Evolutionary conservation across 1,140 invertebrate species (phyloP).

Genomic region (Drosophila ficusphila): DNA sequence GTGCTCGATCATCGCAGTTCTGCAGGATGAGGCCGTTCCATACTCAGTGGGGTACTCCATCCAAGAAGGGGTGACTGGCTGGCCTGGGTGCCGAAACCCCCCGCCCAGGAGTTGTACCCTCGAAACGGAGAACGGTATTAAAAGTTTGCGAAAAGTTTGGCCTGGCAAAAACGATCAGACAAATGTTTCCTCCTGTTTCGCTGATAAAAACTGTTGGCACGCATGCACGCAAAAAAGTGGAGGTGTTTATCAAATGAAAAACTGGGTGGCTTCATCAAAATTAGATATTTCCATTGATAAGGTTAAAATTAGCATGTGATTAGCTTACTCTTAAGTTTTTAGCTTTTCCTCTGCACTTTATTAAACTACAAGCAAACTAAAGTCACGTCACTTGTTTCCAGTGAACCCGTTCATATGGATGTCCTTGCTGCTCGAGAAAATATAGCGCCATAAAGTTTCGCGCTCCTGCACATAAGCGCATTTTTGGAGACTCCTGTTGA

Average conservation of each 20-base stretch:
- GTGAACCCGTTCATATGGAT: conserved; percentile 6
- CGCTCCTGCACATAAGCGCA: conserved; percentile 61
- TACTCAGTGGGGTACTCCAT: neutral
- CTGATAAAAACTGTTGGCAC: conserved; percentile 58
- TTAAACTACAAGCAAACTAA: neutral
- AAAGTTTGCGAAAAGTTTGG: conserved; percentile 42
- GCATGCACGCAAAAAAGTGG: neutral
- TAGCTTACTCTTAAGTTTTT: no score
- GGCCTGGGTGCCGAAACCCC: neutral
- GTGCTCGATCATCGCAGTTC: conserved; percentile 16
- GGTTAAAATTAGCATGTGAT: neutral
- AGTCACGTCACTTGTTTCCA: neutral
- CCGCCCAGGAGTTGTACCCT: neutral
- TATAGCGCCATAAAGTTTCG: conserved; percentile 74
- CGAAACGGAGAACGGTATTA: conserved; percentile 10
- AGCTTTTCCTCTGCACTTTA: no score
- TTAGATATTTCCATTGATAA: neutral
- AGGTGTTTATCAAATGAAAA: no score
- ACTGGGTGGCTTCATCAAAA: no score
- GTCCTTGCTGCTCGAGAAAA: conserved; percentile 55
- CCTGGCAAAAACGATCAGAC: conserved; percentile 46
- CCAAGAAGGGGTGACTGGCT: neutral
- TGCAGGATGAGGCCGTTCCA: neutral
- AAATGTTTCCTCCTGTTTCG: conserved; percentile 64
- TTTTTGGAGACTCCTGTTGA: conserved; percentile 72